Base-by-base conservation (phyloP, 2,113 vertebrate species). In the Diadophis punctatus region DNA sequence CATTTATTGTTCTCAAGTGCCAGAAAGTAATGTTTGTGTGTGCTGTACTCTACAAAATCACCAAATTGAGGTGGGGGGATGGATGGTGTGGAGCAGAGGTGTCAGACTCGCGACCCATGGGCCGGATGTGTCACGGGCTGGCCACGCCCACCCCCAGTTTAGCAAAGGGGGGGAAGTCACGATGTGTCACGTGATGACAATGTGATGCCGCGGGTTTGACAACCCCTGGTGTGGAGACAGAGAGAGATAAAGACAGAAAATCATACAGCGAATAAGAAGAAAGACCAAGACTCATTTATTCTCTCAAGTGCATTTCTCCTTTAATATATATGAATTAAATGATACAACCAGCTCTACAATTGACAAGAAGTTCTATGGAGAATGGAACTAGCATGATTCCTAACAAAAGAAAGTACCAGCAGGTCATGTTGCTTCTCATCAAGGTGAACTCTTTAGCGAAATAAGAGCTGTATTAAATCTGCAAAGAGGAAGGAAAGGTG, bases 41-140 rank as follows among this genome's bases (percentile, higher is more conserved):
- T 95, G 34, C 63, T 94, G 84, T 87, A 18, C 86, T 94, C 85
- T 90, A 93, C 46, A 94, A 92, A 89, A 95, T 18, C 93, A 95
- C 91, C 94, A 95, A 95, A 96, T 2, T 90, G 39, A 60, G 90
- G 30, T 0, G 1, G 0, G 30, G 74, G 4, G 39, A 7, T 5
- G 11, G 0, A 0, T 39, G 60, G 55, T 52, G 84, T 52, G 8
- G 20, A 74, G 10, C 51, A 52, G 11, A 11, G 11, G 51, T 52
- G 51, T 52, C 51, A 52, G 3, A 52, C 51, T 52, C 51, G 12
- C 10, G 2, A 11, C 11, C 51, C 11, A 14, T 12, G 51, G 51
- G 51, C 12, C 11, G 2, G 12, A 52, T 52, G 51, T 14, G 51
- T 14, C 51, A 12, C 2, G 3, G 3, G 11, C 51, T 52, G 51